Percentiles rank a stretch among this genome's conserved stretches.
These are phyloP conservation scores for Erythrolamprus reginae DNA, from an alignment of 2,113 vertebrate species.

Conservation along the genomic window DNA sequence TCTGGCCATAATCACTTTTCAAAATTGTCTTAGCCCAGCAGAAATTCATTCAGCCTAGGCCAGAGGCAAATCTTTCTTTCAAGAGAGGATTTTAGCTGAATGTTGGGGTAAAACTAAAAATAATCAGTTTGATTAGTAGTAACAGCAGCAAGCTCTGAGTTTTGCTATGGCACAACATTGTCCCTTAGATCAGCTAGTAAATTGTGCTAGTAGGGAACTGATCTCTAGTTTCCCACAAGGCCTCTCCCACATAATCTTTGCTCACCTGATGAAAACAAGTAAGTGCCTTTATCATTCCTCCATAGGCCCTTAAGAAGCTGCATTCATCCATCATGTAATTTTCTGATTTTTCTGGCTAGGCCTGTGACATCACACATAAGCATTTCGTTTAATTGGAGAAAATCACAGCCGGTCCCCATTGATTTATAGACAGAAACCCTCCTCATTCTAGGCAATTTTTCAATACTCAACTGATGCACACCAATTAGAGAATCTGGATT, in stretches of 20 bases:
- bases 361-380: neutral
- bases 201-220: neutral
- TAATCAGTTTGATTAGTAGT: neutral
- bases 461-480: neutral
- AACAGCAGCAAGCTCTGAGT: neutral
- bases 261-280: neutral
- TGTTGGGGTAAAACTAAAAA: neutral
- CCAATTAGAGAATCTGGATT: neutral
- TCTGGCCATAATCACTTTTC: neutral
- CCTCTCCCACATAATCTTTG: neutral
- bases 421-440: neutral
- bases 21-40: neutral
- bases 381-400: neutral
- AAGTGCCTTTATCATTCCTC: neutral
- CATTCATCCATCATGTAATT: neutral
- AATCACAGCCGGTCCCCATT: neutral
- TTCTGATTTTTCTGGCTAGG: neutral
- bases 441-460: neutral
- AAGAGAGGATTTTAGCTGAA: neutral
- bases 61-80: neutral
- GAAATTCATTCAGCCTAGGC: neutral
- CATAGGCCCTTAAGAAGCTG: neutral
- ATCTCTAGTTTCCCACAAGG: neutral
- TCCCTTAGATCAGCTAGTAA: neutral
- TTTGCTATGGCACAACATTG: neutral